Evolutionary conservation across 2,797 vertebrate species (phyloP).

Genomic region (Sternarchorhynchus goeldii): DNA sequence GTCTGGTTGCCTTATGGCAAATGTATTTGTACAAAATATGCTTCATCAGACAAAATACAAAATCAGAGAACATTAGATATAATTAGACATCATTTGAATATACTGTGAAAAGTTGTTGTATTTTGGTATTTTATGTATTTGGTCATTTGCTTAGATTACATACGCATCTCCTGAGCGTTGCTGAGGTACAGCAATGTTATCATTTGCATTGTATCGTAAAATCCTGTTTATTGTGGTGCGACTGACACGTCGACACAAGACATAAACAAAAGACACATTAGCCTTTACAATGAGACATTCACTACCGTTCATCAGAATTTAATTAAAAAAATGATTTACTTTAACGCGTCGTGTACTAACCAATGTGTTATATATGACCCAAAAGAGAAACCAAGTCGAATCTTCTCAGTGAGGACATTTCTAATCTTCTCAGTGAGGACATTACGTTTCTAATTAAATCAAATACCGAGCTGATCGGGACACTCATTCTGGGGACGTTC

Average conservation of each 20-base stretch:
- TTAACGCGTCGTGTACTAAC: no score
- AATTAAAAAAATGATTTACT: not conserved
- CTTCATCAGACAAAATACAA: not conserved
- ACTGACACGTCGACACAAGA: not conserved
- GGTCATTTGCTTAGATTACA: no score
- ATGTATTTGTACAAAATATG: not conserved
- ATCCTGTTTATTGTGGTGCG: not conserved
- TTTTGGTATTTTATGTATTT: no score
- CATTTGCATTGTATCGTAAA: not conserved
- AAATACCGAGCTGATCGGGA: conserved; percentile 7
- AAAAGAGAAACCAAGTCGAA: not conserved
- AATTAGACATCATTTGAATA: not conserved
- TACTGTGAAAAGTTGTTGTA: not conserved
- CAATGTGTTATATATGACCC: no score
- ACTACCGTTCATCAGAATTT: no score
- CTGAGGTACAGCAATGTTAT: not conserved
- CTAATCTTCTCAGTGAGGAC: not conserved
- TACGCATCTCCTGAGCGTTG: no score
- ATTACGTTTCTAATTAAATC: not conserved
- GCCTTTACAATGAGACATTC: not conserved
- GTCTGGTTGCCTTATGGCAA: not conserved
- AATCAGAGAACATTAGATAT: not conserved
- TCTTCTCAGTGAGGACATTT: not conserved
- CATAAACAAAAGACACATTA: no score
- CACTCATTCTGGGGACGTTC: conserved; percentile 40